Conservation (phyloP, 2,888 invertebrate species). For the Tridacna gigas region DNA sequence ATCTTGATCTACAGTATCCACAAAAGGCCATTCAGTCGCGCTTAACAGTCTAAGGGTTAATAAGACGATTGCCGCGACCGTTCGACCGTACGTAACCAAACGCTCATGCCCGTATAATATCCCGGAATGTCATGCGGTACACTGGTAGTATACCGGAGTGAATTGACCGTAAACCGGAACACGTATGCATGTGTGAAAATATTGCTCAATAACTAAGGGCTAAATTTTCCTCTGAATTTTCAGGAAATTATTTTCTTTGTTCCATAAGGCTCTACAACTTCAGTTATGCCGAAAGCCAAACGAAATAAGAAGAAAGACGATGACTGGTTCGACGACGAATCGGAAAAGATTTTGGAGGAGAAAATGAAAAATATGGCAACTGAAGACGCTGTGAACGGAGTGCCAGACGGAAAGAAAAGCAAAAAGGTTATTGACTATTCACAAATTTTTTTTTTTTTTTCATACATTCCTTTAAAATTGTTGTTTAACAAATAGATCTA, state of each 20-base stretch:
- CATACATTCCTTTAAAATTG: no score
- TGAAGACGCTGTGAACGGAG: slow-evolving; percentile 52
- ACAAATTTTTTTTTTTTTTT: no score
- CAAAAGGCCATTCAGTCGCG: no score
- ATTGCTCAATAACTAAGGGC: background rate
- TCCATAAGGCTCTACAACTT: background rate
- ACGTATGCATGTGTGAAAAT: background rate
- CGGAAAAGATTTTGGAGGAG: slow-evolving; percentile 67
- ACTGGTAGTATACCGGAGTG: no score
- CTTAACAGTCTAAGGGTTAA: no score
- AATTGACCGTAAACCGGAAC: background rate
- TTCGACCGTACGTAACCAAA: no score
- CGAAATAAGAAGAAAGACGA: slow-evolving; percentile 71
- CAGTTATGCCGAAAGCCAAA: slow-evolving; percentile 74
- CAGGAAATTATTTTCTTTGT: background rate
- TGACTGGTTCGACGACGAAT: slow-evolving; percentile 73
- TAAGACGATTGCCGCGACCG: no score
- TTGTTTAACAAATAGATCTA: no score
- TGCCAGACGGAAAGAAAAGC: slow-evolving; percentile 35
- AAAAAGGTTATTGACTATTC: slow-evolving; percentile 37
- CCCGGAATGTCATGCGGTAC: no score
- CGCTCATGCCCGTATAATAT: no score
- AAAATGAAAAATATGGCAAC: slow-evolving; percentile 72
- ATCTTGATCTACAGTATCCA: no score
- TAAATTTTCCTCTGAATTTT: background rate